Evolutionary conservation across 2,113 vertebrate species (phyloP).

Genomic region (Podarcis raffonei): DNA sequence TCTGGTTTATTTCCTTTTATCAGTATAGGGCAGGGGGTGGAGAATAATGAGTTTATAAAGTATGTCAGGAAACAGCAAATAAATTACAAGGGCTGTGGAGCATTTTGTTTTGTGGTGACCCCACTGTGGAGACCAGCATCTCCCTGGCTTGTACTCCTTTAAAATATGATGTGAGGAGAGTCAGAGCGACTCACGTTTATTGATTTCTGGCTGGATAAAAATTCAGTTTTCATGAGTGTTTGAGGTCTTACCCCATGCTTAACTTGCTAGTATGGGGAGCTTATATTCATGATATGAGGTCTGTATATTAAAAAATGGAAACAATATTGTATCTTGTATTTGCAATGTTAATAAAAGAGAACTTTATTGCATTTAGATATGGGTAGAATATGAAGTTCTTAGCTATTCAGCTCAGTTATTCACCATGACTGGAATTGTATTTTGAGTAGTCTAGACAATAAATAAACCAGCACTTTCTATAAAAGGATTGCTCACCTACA

Average conservation of each 20-base stretch:
- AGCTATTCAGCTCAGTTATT: neutral
- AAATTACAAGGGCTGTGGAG: neutral
- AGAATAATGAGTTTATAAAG: neutral
- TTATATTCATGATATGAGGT: neutral
- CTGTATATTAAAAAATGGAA: neutral
- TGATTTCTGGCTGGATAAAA: neutral
- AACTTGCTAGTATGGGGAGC: too few species aligned
- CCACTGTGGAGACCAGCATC: neutral
- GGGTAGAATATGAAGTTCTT: neutral
- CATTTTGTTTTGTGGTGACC: neutral
- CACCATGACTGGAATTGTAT: neutral
- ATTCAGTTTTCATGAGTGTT: neutral
- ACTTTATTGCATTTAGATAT: neutral
- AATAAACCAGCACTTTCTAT: neutral
- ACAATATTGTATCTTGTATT: conserved; percentile 2
- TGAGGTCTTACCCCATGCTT: neutral
- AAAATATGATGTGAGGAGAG: neutral
- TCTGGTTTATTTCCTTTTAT: neutral
- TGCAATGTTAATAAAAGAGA: conserved; percentile 1
- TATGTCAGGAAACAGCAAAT: neutral
- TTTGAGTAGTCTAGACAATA: neutral
- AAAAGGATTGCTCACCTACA: neutral
- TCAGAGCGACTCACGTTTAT: neutral
- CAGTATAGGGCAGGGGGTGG: neutral
- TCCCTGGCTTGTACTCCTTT: neutral